Evolutionary conservation across 2,888 invertebrate genomes (phyloP), one percentile per base, ranked within the genome.

Genomic region (Gymnosoma rotundatum): DNA sequence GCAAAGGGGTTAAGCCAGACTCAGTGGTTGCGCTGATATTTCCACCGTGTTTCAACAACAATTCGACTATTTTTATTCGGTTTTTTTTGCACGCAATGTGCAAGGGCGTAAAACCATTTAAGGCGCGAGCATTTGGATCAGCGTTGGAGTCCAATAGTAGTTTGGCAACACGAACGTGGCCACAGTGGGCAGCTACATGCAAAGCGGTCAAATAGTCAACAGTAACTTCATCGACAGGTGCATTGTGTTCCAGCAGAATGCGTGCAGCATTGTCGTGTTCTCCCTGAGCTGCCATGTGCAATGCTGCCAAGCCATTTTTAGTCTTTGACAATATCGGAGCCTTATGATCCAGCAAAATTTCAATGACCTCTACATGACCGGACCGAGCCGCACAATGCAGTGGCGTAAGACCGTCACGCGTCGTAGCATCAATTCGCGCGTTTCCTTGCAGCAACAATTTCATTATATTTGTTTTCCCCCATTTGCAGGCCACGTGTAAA

Each of bases 21-120:
- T 95, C 95, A 0, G 95, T 95, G 0, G 95, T 95, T 7, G 95
- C 94, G 66, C 94, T 94, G 88, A 95, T 91, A 93, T 96, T 96
- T 18, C 98, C 99, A 80, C 98, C 98, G 93, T 98, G 97, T 92
- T 98, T 98, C 84, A 99, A 94, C 74, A 99, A 94, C 84, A 99
- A 93, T 91, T 99, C 99, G 9, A 98, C 98, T 0, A 91, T 96
- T 93, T 98, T 98, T 88, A 98, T 97, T 74, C 99, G 94, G 92
- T 99, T 99, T 93, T 99, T 99, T 93, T 99, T 99, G 93, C 99
- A 99, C 5, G 99, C 99, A 89, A 99, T 99, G 92, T 99, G 99
- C 74, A 99, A 94, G 0, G 99, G 98, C 0, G 99, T 99, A 93
- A 99, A 99, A 0, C 99, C 99, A 92, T 99, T 99, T 45, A 98